phyloP scores from a whole-genome alignment of 2,888 invertebrate species.

The Physocephala rufipes region DNA sequence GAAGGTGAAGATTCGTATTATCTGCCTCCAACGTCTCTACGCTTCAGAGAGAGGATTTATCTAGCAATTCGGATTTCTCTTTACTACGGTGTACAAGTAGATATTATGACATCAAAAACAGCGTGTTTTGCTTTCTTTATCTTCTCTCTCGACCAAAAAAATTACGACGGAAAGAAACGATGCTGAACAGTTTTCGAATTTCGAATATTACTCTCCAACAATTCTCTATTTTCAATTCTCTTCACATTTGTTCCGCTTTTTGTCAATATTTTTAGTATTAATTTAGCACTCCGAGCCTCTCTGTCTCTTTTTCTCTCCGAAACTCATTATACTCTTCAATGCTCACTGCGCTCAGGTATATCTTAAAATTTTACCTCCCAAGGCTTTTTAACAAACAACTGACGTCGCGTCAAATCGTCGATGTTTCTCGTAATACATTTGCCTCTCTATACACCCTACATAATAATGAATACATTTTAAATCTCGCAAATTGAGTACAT shows the following conservation, averaged over 20 bases:
- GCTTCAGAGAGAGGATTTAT: no score
- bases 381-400: no score
- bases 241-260: background rate
- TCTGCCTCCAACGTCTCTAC: background rate
- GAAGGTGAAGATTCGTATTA: background rate
- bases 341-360: background rate
- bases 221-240: background rate
- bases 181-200: constrained; percentile 31
- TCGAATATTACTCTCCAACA: constrained; percentile 13
- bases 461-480: no score
- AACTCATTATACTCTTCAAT: background rate
- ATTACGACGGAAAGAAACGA: background rate
- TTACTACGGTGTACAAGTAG: background rate
- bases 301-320: background rate
- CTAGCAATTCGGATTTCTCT: constrained; percentile 1
- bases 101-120: background rate
- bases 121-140: background rate
- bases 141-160: background rate
- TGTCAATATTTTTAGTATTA: no score
- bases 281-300: background rate
- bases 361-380: background rate
- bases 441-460: no score
- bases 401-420: no score
- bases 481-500: no score
- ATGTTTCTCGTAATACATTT: no score